phyloP scores from a whole-genome alignment of 1,140 invertebrate genomes.

The Steinernema feltiae region DNA sequence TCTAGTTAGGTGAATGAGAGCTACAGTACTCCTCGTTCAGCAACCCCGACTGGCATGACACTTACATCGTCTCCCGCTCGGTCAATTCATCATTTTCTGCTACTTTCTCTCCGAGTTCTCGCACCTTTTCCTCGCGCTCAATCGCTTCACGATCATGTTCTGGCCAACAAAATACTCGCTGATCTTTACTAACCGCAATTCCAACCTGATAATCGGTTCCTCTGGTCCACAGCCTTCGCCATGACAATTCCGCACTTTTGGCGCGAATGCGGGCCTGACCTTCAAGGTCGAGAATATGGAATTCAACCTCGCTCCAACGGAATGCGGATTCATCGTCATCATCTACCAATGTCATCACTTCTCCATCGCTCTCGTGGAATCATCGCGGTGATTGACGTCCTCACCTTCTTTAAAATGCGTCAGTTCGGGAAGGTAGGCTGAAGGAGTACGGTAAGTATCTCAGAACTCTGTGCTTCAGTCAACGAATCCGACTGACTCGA shows the following conservation, averaged over 20 bases:
- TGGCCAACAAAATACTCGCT: background rate
- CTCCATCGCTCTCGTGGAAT: background rate
- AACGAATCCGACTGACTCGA: background rate
- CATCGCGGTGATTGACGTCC: background rate
- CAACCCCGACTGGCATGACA: background rate
- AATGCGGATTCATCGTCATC: background rate
- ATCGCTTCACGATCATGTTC: background rate
- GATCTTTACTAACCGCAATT: background rate
- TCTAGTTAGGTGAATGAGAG: background rate
- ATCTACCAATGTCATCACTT: background rate
- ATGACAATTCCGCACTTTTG: background rate
- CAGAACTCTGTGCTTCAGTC: background rate
- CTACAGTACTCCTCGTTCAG: background rate
- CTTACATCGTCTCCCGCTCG: background rate
- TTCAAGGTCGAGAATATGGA: background rate
- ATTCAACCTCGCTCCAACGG: background rate
- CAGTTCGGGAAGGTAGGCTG: background rate
- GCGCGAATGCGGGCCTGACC: background rate
- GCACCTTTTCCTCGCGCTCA: background rate
- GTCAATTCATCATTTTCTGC: background rate
- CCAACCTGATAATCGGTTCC: background rate
- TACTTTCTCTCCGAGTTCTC: background rate
- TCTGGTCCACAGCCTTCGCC: background rate
- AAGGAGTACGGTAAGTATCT: background rate
- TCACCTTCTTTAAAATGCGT: background rate